Evolutionary conservation across 2,888 invertebrate genomes (phyloP).

Genomic region (Liposcelis brunnea): DNA sequence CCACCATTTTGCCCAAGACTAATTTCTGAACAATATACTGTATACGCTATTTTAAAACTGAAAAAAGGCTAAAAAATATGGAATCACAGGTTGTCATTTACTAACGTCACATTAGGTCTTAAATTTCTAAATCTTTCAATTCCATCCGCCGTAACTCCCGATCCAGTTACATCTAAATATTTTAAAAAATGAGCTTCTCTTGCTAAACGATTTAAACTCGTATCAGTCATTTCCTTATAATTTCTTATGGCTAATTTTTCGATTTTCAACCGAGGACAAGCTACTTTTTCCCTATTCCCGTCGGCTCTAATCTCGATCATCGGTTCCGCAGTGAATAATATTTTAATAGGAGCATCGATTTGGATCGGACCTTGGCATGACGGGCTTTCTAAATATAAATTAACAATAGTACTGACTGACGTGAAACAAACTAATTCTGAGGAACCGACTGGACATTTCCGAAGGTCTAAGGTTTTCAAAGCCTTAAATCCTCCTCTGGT

Average conservation of each 20-base stretch:
- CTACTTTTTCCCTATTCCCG: background rate
- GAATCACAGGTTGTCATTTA: background rate
- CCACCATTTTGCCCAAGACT: no score
- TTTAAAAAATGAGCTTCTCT: background rate
- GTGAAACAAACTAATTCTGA: conserved; percentile 41
- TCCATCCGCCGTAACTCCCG: background rate
- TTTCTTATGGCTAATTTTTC: background rate
- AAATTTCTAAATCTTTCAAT: background rate
- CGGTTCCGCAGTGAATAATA: background rate
- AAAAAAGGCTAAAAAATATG: no score
- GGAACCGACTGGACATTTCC: conserved; percentile 37
- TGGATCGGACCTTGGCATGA: background rate
- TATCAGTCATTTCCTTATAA: background rate
- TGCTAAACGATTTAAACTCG: background rate
- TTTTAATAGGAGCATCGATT: background rate
- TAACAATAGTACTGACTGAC: conserved; percentile 31
- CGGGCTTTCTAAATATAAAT: conserved; percentile 34
- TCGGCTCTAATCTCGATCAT: background rate
- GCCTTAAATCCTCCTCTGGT: conserved; percentile 50
- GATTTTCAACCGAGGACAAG: background rate
- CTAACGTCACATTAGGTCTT: conserved; percentile 1
- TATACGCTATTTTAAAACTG: no score
- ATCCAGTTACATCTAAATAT: conserved; percentile 5
- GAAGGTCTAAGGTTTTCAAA: conserved; percentile 36
- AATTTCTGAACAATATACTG: no score